Conservation (phyloP, 2,888 invertebrate genomes). For the Synanthedon andrenaeformis region DNA sequence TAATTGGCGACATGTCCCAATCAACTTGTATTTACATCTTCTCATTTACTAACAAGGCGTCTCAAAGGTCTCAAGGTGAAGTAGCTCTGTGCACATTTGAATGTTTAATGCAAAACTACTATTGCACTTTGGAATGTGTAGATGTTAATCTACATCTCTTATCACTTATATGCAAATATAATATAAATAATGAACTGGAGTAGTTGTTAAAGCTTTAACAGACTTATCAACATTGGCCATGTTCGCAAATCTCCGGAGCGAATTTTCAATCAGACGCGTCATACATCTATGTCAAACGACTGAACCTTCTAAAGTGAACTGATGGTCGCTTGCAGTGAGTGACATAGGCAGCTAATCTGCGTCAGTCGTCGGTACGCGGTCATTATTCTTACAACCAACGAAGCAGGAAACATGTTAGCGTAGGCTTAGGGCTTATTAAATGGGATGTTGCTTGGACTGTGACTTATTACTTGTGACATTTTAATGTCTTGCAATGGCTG, state of each 20-base stretch:
- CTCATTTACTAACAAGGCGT: neutral
- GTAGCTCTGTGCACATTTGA: neutral
- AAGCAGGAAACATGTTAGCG: neutral
- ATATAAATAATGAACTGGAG: too few species aligned
- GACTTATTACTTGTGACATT: neutral
- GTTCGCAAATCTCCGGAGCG: constrained; percentile 18
- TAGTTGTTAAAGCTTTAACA: constrained; percentile 11
- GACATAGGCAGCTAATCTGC: constrained; percentile 28
- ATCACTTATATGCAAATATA: neutral
- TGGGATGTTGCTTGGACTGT: neutral
- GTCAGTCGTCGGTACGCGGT: constrained; percentile 15
- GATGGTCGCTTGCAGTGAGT: constrained; percentile 4
- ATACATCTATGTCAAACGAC: constrained; percentile 29
- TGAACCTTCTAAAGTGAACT: constrained; percentile 4
- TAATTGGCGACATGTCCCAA: neutral
- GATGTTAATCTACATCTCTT: neutral
- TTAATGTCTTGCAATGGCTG: neutral
- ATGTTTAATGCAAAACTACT: neutral
- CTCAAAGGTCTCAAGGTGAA: neutral
- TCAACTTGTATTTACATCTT: neutral
- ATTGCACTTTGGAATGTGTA: neutral
- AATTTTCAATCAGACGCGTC: constrained; percentile 31
- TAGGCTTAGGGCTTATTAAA: neutral
- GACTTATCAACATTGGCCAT: constrained; percentile 16
- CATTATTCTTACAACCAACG: constrained; percentile 11